Evolutionary conservation across 2,113 vertebrate species (phyloP).

Genomic region (Zapornia atra): DNA sequence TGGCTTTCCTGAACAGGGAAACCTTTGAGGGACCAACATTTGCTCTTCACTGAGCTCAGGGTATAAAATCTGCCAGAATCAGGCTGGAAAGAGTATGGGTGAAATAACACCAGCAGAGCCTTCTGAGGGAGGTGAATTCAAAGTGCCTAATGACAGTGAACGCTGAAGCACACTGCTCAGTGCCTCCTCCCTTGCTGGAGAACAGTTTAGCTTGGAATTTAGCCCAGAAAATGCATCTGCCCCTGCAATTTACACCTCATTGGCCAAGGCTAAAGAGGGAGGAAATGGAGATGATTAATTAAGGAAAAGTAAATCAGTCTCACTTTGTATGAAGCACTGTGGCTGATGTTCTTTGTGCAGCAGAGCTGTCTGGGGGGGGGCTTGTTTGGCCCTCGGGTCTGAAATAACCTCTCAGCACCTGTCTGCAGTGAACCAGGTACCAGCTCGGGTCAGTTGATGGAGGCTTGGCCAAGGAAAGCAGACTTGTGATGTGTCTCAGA

Average conservation of each 20-base stretch:
- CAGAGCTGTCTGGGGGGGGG: background rate
- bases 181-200: background rate
- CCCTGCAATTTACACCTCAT: conserved; percentile 40
- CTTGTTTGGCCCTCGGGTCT: background rate
- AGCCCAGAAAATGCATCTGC: conserved; percentile 46
- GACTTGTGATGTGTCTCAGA: accelerated
- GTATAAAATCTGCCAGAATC: background rate
- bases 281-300: conserved; percentile 52
- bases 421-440: background rate
- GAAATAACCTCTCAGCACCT: background rate
- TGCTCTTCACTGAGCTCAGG: background rate
- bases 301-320: conserved; percentile 36
- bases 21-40: accelerated
- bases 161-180: background rate
- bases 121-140: background rate
- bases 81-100: accelerated
- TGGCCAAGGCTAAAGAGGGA: conserved; percentile 1
- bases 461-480: background rate
- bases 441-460: background rate
- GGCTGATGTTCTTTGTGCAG: background rate
- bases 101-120: background rate
- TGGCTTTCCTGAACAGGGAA: accelerated
- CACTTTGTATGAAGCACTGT: background rate
- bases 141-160: background rate
- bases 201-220: background rate